Evolutionary conservation across 2,888 invertebrate species (phyloP).

Genomic region (Tetragonisca angustula): DNA sequence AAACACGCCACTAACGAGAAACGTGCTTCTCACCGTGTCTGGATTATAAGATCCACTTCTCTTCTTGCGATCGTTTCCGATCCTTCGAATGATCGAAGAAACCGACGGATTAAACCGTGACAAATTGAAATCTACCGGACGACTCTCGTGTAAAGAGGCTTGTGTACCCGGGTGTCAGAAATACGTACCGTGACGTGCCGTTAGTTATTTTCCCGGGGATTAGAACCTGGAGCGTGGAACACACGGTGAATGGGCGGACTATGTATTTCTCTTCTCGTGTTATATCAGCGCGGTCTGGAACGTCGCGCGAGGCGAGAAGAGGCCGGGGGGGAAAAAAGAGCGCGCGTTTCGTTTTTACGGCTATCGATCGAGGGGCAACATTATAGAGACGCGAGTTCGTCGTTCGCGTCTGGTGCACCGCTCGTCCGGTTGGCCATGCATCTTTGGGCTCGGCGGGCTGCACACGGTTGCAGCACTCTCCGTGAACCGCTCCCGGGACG

Average conservation of each 20-base stretch:
- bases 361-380: slow-evolving; percentile 64
- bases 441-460: slow-evolving; percentile 69
- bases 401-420: slow-evolving; percentile 44
- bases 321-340: not conserved
- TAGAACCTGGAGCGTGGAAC: not conserved
- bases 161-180: not conserved
- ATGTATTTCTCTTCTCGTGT: slow-evolving; percentile 13
- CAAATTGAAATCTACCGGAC: not conserved
- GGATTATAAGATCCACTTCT: not conserved
- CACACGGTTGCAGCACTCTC: slow-evolving; percentile 69
- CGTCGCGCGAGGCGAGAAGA: not conserved
- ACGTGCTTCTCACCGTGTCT: not conserved
- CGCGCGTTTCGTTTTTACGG: slow-evolving; percentile 20
- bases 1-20: not conserved
- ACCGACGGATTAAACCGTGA: not conserved
- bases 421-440: slow-evolving; percentile 69
- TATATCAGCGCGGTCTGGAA: not conserved
- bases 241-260: not conserved
- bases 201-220: slow-evolving; percentile 33
- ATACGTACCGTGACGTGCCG: slow-evolving; percentile 5
- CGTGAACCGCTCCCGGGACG: slow-evolving; percentile 78
- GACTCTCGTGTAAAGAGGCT: not conserved
- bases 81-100: not conserved
- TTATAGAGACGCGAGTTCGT: slow-evolving; percentile 69
- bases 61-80: not conserved